Evolutionary conservation across 2,888 invertebrate genomes (phyloP), one percentile per base, ranked within the genome.

Genomic region (Ochropleura plecta): DNA sequence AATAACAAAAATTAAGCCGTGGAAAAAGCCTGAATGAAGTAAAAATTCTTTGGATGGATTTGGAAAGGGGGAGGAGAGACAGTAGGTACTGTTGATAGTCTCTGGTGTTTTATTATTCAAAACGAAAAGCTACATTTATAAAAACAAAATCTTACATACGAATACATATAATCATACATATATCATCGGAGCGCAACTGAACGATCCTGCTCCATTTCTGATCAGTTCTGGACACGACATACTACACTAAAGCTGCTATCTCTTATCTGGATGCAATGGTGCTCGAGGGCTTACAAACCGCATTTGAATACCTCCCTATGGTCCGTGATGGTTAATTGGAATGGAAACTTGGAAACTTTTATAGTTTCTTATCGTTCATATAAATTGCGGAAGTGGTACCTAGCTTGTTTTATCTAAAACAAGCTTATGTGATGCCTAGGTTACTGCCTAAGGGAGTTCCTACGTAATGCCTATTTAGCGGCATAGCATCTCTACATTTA

Each of bases 161-260:
- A 30, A 30, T 30, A 30, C 30, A 30, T 30, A 30, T 30, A 30
- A 30, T 30, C n/a, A 30, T 30, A 30, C 30, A 3, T 14, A 49
- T 51, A 18, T 65, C n/a, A 51, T 49, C 40, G 20, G 14, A 51
- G 57, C 49, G 57, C 30, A 44, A 14, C 44, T 44, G 16, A 49
- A 53, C 48, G 14, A 48, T 10, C 73, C 73, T 16, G 8, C n/a
- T 40, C 55, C 49, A 51, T 44, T 57, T 57, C 42, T 49, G 46
- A 49, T 55, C 30, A 40, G n/a, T 51, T 64, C 6, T 46, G 5
- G n/a, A 40, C 20, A 51, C 44, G 16, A 40, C 46, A 20, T 20
- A 57, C 14, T 44, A 44, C n/a, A 57, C 40, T 18, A 30, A 4
- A 51, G 8, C 44, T 51, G 30, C 5, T 46, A 46, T 30, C 5